Evolutionary conservation across 2,888 invertebrate species (phyloP).

Genomic region (Microplitis deprimator): DNA sequence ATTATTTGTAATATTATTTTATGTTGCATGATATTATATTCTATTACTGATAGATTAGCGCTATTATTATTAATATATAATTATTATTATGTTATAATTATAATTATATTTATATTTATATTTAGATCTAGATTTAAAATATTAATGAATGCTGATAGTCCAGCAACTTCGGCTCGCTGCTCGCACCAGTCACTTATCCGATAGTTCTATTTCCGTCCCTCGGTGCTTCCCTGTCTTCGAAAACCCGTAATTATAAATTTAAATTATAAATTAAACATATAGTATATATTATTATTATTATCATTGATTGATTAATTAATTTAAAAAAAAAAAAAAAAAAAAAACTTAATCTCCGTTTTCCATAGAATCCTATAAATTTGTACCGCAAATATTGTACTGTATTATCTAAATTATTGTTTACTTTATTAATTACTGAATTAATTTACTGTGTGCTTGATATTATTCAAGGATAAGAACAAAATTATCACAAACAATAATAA

Average conservation of each 20-base stretch:
- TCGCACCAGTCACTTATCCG: slow-evolving; percentile 21
- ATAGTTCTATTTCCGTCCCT: slow-evolving; percentile 43
- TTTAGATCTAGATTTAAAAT: slow-evolving; percentile 39
- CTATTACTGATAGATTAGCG: not conserved
- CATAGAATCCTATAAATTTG: not conserved
- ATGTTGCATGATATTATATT: slow-evolving; percentile 30
- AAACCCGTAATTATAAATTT: slow-evolving; percentile 7
- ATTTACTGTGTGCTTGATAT: not conserved
- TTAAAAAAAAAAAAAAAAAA: not conserved
- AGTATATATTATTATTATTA: not conserved
- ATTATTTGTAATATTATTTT: slow-evolving; percentile 57
- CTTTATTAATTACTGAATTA: not conserved
- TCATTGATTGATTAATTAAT: not conserved
- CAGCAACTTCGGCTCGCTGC: slow-evolving; percentile 23
- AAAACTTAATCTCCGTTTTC: slow-evolving; percentile 9
- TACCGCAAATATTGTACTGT: not conserved
- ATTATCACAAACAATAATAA: not conserved
- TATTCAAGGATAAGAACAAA: not conserved
- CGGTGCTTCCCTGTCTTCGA: slow-evolving; percentile 47
- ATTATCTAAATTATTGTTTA: slow-evolving; percentile 1
- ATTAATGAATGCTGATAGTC: slow-evolving; percentile 1
- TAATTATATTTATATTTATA: slow-evolving; percentile 45
- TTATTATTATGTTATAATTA: slow-evolving; percentile 43
- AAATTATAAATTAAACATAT: slow-evolving; percentile 5
- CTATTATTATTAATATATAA: slow-evolving; percentile 41